Percentiles rank a stretch among this genome's conserved stretches.
These are phyloP conservation scores for Chirona hameri DNA, from an alignment of 2,888 invertebrate genomes.

Conservation along the genomic window DNA sequence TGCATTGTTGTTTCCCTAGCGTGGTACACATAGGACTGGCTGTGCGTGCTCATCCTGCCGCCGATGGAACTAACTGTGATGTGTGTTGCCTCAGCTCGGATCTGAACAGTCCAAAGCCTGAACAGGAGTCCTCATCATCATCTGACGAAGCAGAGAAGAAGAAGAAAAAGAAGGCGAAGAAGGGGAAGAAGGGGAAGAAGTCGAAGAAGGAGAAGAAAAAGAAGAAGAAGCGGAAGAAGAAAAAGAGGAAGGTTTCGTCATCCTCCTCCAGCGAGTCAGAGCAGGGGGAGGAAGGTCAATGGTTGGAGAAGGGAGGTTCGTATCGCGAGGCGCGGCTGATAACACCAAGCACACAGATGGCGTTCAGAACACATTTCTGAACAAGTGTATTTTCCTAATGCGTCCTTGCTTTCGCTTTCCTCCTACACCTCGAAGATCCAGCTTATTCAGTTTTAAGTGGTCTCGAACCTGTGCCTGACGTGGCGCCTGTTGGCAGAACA, in stretches of 20 bases:
- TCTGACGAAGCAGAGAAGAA: not conserved
- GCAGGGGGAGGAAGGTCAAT: conserved; percentile 33
- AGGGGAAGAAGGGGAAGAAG: conserved; percentile 41
- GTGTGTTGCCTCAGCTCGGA: conserved; percentile 36
- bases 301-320: conserved; percentile 39
- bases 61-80: too few species aligned
- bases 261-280: conserved; percentile 38
- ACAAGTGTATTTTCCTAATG: too few species aligned
- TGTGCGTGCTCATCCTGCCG: not conserved
- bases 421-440: too few species aligned
- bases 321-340: too few species aligned
- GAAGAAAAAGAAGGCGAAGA: conserved; percentile 34
- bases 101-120: conserved; percentile 34
- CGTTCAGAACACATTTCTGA: too few species aligned
- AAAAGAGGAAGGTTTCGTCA: conserved; percentile 34
- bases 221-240: conserved; percentile 42
- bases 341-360: too few species aligned
- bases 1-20: not conserved
- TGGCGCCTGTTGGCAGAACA: too few species aligned
- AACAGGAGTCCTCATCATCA: conserved; percentile 6
- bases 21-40: not conserved
- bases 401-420: too few species aligned
- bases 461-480: too few species aligned
- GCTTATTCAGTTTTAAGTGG: too few species aligned
- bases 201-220: conserved; percentile 45